Base-by-base conservation (phyloP, 1,140 invertebrate species). In the Drosophila miranda region DNA sequence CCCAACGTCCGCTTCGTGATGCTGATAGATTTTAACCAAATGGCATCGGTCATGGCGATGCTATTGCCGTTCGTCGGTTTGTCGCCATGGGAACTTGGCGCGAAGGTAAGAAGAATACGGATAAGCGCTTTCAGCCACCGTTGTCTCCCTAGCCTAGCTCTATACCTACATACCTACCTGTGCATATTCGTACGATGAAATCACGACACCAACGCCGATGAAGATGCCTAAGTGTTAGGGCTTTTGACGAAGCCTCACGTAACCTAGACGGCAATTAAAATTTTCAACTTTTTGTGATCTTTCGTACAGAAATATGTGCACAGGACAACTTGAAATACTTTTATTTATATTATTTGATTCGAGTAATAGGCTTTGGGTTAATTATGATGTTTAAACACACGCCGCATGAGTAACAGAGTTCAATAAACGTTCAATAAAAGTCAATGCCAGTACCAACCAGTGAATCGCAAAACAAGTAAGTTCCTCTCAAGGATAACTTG, bases 1-100 rank as follows among this genome's bases (percentile, higher is more conserved):
- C 81, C 81, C 80, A 86, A 73, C 81, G 77, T 86, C 81, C 80
- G 80, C 77, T 69, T 84, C 77, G 82, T 86, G 80, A 78, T 79
- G 80, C 66, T 70, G 75, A 83, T 78, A 79, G 80, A 86, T 78
- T 75, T 71, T 51, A 60, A 41, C 52, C 72, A 75, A 75, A 75
- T 73, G 72, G 59, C 80, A 84, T 78, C 81, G 80, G 80, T 77
- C 80, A 84, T 84, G 80, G 80, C 72, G 81, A 30, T 49, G 50
- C 23, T 9, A 42, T 45, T 28, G 44, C 54, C 7, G 49, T 14
- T 41, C 49, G 41, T 13, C 60, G 38, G 50, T 49, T 70, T 72
- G 70, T 75, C 61, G 62, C 43, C 51, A 73, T 73, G 59, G 59
- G 69, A 66, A 51, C 41, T 41, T 45, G 61, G 46, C 38, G 51